These are phyloP conservation scores for Drosophila lowei DNA, from an alignment of 1,140 invertebrate species.

Conservation along the genomic window DNA sequence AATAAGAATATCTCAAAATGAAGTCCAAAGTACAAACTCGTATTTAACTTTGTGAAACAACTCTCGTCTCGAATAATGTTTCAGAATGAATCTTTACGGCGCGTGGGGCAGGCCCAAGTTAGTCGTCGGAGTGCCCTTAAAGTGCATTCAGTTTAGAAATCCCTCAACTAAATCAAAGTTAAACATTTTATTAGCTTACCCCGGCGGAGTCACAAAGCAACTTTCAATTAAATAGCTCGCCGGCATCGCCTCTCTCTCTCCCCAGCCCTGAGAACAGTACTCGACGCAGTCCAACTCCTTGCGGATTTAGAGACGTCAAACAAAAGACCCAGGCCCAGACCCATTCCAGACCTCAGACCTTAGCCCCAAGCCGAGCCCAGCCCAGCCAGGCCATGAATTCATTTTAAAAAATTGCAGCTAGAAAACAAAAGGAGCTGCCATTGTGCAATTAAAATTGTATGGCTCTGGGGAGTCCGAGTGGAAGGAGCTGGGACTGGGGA, in stretches of 20 bases:
- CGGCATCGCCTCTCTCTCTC: constrained; percentile 6
- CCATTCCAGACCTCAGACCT: constrained; percentile 12
- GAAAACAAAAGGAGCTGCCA: constrained; percentile 73
- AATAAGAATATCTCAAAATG: no score
- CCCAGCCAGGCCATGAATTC: constrained; percentile 59
- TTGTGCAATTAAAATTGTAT: constrained; percentile 81
- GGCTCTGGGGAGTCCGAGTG: constrained; percentile 58
- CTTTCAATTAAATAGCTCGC: constrained; percentile 78
- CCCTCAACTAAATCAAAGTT: constrained; percentile 81
- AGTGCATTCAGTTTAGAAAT: constrained; percentile 67
- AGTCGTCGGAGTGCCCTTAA: constrained; percentile 25
- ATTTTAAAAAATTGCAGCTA: constrained; percentile 74
- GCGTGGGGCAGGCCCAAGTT: constrained; percentile 1
- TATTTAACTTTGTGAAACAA: no score
- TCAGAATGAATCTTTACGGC: no score
- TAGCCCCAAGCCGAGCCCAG: background rate
- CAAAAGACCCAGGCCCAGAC: constrained; percentile 35
- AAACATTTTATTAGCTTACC: constrained; percentile 77
- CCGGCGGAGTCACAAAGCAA: constrained; percentile 76
- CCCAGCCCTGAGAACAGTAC: background rate
- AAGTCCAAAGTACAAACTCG: no score
- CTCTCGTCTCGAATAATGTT: no score
- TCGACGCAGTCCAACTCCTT: constrained; percentile 48
- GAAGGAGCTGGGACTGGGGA: background rate
- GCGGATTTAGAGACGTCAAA: constrained; percentile 73